These are phyloP conservation scores for Plecturocebus donacophilus DNA, from an alignment of 2,113 vertebrate species.

Conservation along the genomic window DNA sequence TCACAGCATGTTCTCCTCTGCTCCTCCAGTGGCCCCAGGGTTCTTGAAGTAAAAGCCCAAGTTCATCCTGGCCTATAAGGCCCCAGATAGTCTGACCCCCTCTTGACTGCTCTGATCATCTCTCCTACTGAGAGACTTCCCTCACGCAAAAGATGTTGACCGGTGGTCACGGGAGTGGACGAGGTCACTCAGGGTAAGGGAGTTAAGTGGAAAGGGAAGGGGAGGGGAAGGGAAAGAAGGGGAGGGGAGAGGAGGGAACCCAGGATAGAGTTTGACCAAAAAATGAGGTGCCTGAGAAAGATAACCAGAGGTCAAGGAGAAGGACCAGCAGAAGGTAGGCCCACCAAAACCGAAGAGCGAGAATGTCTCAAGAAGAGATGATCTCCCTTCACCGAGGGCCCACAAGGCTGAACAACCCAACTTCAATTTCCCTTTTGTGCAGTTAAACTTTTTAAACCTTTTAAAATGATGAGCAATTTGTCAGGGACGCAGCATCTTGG, in stretches of 20 bases:
- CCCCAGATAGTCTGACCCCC: too few species aligned
- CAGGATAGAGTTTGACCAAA: background rate
- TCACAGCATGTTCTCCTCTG: background rate
- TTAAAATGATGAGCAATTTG: constrained; percentile 79
- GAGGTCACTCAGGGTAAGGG: background rate
- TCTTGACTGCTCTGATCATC: background rate
- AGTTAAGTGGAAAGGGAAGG: background rate
- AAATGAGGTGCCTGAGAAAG: background rate
- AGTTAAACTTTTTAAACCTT: constrained; percentile 82
- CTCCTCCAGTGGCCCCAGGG: background rate
- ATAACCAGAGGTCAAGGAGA: background rate
- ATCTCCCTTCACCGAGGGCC: constrained; percentile 48
- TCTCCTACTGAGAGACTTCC: background rate
- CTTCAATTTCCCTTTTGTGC: constrained; percentile 69
- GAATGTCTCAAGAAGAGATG: background rate
- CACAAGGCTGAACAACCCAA: constrained; percentile 69
- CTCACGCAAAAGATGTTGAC: background rate
- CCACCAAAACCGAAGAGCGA: background rate
- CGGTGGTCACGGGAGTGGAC: background rate
- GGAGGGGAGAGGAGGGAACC: too few species aligned
- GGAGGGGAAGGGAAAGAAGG: too few species aligned
- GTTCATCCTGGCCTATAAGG: background rate
- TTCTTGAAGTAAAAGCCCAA: background rate
- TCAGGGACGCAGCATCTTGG: constrained; percentile 77
- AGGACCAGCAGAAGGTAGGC: background rate